Percentiles rank a stretch among this genome's conserved stretches.
These are phyloP conservation scores for Oscheius myriophilus DNA, from an alignment of 2,888 invertebrate species.

Conservation along the genomic window DNA sequence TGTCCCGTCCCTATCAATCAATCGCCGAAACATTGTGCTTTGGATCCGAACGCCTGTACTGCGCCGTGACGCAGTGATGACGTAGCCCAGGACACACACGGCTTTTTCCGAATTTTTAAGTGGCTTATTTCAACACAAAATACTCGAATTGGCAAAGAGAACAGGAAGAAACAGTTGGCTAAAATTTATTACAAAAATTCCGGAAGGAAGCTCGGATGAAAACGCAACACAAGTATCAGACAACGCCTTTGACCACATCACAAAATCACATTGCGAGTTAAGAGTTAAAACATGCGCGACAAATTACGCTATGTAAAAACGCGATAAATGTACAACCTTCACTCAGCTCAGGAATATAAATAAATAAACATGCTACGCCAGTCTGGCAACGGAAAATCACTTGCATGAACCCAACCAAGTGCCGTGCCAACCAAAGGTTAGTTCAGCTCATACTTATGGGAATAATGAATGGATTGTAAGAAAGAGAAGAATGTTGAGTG, in stretches of 20 bases:
- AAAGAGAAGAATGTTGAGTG: slow-evolving; percentile 13
- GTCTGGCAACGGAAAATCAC: slow-evolving; percentile 13
- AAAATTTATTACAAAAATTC: not conserved
- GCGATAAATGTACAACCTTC: slow-evolving; percentile 20
- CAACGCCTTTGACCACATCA: slow-evolving; percentile 32
- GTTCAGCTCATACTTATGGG: slow-evolving; percentile 8
- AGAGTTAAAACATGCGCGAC: slow-evolving; percentile 9
- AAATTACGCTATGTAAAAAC: slow-evolving; percentile 24
- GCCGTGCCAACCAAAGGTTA: slow-evolving; percentile 23
- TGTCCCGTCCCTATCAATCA: too few species aligned
- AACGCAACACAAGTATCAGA: slow-evolving; percentile 8
- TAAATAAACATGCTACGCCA: slow-evolving; percentile 22
- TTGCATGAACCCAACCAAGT: slow-evolving; percentile 23
- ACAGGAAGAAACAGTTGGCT: too few species aligned
- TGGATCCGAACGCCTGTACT: too few species aligned
- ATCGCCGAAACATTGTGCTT: too few species aligned
- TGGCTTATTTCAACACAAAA: too few species aligned
- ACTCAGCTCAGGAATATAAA: slow-evolving; percentile 26
- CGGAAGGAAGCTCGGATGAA: slow-evolving; percentile 32
- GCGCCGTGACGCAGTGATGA: too few species aligned
- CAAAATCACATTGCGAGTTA: slow-evolving; percentile 35
- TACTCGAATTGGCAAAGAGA: too few species aligned
- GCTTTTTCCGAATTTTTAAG: too few species aligned
- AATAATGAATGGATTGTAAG: not conserved
- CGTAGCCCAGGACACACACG: too few species aligned